A percentile compares a stretch with the other conserved stretches of the same genome.
Conservation (phyloP, 2,113 vertebrate species). For the Ovibos moschatus region DNA sequence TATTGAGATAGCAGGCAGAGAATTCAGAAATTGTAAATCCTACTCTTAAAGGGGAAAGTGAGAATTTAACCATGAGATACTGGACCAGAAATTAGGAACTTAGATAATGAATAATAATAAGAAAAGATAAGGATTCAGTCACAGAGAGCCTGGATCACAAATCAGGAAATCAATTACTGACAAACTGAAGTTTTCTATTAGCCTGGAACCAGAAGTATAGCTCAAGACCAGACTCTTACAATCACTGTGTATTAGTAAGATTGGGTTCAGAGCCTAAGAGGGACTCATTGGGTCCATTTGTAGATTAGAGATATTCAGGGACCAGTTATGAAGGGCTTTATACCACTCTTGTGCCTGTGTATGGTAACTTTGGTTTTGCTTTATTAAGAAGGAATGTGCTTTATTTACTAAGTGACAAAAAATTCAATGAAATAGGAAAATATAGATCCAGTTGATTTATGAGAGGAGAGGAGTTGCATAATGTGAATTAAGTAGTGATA, state of each 20-base stretch:
- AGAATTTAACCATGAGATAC: not conserved
- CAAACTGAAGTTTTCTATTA: not conserved
- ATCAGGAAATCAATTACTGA: not conserved
- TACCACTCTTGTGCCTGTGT: not conserved
- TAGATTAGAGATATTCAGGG: not conserved
- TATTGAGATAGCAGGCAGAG: not conserved
- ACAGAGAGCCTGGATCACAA: not conserved
- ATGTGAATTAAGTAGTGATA: not conserved
- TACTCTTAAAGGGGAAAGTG: not conserved
- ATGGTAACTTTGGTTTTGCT: not conserved
- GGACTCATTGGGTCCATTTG: not conserved
- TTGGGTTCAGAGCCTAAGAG: not conserved
- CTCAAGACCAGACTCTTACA: not conserved
- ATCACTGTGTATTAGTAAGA: not conserved
- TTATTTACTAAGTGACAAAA: not conserved
- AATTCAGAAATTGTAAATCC: not conserved
- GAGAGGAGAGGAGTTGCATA: not conserved
- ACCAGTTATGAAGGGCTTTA: not conserved
- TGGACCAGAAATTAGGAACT: not conserved
- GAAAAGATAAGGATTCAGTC: not conserved
- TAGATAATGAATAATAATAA: not conserved
- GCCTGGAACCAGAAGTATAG: not conserved
- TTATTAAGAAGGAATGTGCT: not conserved
- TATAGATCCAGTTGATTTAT: not conserved
- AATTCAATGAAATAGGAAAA: not conserved